These are phyloP conservation scores for Venturia canescens DNA, from an alignment of 1,140 invertebrate genomes.

Conservation along the genomic window DNA sequence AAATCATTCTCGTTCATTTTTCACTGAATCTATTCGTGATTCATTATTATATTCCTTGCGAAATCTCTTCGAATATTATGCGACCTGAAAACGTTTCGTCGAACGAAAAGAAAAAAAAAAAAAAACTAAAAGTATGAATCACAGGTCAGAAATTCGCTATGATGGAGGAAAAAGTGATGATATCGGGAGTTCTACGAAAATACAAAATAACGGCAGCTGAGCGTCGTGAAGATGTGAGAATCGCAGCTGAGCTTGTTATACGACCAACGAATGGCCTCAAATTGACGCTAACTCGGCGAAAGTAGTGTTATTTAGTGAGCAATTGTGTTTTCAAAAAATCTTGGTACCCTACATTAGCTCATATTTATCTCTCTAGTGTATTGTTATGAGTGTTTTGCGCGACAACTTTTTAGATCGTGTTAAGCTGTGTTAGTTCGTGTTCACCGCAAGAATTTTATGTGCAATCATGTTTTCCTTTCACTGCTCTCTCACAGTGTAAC, in stretches of 20 bases:
- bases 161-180: constrained; percentile 84
- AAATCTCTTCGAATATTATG: too few species aligned
- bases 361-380: neutral
- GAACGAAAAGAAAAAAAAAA: neutral
- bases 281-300: constrained; percentile 72
- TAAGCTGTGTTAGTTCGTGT: neutral
- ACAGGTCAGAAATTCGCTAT: constrained; percentile 87
- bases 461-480: constrained; percentile 1
- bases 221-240: constrained; percentile 77
- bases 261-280: constrained; percentile 78
- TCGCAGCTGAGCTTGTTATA: constrained; percentile 79
- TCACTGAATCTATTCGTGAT: too few species aligned
- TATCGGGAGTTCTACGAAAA: constrained; percentile 82
- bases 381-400: neutral
- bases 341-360: neutral
- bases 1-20: neutral
- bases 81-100: too few species aligned
- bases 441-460: neutral
- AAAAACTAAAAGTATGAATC: constrained; percentile 44
- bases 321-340: neutral
- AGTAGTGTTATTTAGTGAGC: neutral
- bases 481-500: neutral
- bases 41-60: too few species aligned
- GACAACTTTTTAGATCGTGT: neutral
- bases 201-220: constrained; percentile 80